Conservation (phyloP, 2,797 vertebrate species). For the Ptychadena robeensis region DNA sequence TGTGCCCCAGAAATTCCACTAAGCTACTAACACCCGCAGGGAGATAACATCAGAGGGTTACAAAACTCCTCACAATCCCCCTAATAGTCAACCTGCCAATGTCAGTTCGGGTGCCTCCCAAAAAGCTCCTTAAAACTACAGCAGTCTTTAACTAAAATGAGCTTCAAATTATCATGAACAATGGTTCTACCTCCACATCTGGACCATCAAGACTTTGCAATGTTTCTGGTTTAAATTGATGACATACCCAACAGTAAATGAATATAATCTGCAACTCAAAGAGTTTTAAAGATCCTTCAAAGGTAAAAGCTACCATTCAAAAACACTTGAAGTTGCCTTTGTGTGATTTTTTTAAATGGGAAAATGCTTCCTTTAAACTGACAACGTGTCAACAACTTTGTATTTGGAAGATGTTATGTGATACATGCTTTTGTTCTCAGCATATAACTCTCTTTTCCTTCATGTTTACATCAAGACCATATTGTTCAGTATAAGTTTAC, state of each 20-base stretch:
- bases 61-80: slow-evolving; percentile 21
- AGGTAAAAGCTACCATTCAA: not conserved
- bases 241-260: slow-evolving; percentile 1
- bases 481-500: no score
- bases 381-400: not conserved
- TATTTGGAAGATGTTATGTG: not conserved
- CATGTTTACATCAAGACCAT: not conserved
- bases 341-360: not conserved
- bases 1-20: slow-evolving; percentile 58
- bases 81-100: slow-evolving; percentile 10
- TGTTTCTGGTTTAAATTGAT: not conserved
- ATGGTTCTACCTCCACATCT: not conserved
- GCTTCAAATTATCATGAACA: not conserved
- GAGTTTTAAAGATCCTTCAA: not conserved
- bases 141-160: not conserved
- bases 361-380: not conserved
- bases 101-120: not conserved
- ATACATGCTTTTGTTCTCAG: not conserved
- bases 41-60: slow-evolving; percentile 38
- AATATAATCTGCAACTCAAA: not conserved
- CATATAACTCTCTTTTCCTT: not conserved
- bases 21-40: slow-evolving; percentile 28
- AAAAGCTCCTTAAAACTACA: not conserved
- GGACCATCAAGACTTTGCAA: not conserved
- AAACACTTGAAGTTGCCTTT: not conserved